Evolutionary conservation across 2,888 invertebrate species (phyloP), one percentile per base, ranked within the genome.

Genomic region (Tinea pellionella): DNA sequence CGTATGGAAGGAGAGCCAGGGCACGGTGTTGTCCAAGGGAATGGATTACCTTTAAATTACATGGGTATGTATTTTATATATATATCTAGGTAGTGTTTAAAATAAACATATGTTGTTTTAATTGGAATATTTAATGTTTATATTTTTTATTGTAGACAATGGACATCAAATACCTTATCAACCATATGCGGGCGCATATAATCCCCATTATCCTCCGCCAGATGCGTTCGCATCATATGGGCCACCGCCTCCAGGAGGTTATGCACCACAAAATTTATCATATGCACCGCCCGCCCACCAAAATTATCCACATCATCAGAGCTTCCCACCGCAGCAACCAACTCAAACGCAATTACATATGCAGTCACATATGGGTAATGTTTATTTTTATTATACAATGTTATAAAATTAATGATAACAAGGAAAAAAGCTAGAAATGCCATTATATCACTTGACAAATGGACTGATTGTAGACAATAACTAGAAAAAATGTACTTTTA

Each of bases 1-100:
- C 79, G 88, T 69, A 88, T 88, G 88, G 88, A 88, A 69, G 84
- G 80, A 62, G 88, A 88, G 71, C 86, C 88, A 71, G 87, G 86
- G 66, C 85, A 87, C 66, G 85, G 88, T 68, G 80, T 88, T 64
- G 88, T 88, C 60, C 88, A 88, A 69, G 87, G 87, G 64, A 88
- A 88, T 67, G 88, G 88, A 67, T 78, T 88, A 69, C 88, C 88
- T 68, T 81, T 88, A 62, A 87, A 85, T 75, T 88, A 88, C 67
- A 85, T 88, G 69, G 88, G 88, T 87, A 67, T 69, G 80, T 74
- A 13, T 18, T 51, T 58, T 6, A n/a, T 11, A 32, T 15, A 12
- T n/a, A n/a, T 30, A 18, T n/a, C n/a, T n/a, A n/a, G n/a, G n/a
- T n/a, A n/a, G n/a, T n/a, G n/a, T n/a, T n/a, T 12, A 8, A 56